Conservation (phyloP, 53 echinoderm and acorn worm genomes). For the Temnopleurus reevesii region DNA sequence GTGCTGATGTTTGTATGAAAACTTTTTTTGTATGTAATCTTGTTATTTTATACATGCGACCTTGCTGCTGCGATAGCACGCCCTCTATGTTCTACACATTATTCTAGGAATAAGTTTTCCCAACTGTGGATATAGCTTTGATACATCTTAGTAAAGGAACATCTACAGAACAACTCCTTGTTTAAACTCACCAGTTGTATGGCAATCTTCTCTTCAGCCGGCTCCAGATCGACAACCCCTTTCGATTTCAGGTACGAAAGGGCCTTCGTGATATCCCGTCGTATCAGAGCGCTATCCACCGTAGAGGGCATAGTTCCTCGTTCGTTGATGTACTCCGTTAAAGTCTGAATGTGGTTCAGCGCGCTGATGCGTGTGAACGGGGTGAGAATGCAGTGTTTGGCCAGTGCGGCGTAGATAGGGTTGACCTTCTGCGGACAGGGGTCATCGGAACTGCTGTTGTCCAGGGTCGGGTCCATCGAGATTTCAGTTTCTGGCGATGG, state of each 20-base stretch:
- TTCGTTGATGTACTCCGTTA: conserved; percentile 39
- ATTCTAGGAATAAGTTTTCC: too few relatives aligned
- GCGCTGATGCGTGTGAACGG: conserved; percentile 7
- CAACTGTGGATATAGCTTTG: too few relatives aligned
- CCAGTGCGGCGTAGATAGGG: neutral
- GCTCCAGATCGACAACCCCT: conserved; percentile 18
- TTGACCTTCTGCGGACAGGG: neutral
- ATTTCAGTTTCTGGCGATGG: neutral
- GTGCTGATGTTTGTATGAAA: too few relatives aligned
- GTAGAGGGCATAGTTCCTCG: conserved; percentile 16
- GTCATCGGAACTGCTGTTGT: conserved; percentile 8
- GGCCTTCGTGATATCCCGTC: conserved; percentile 33
- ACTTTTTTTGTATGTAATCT: too few relatives aligned
- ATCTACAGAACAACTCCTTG: too few relatives aligned
- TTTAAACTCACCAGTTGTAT: conserved; percentile 39
- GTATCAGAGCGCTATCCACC: conserved; percentile 50
- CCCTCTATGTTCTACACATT: too few relatives aligned
- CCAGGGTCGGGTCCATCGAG: neutral
- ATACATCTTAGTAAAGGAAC: too few relatives aligned
- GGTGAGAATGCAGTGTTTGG: conserved; percentile 8
- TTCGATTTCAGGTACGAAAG: conserved; percentile 21
- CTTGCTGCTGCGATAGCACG: too few relatives aligned
- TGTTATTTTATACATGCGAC: too few relatives aligned
- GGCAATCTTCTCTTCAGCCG: conserved; percentile 47
- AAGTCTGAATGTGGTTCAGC: neutral